phyloP scores from a whole-genome alignment of 2,888 invertebrate genomes.

The Ochlodes sylvanus region DNA sequence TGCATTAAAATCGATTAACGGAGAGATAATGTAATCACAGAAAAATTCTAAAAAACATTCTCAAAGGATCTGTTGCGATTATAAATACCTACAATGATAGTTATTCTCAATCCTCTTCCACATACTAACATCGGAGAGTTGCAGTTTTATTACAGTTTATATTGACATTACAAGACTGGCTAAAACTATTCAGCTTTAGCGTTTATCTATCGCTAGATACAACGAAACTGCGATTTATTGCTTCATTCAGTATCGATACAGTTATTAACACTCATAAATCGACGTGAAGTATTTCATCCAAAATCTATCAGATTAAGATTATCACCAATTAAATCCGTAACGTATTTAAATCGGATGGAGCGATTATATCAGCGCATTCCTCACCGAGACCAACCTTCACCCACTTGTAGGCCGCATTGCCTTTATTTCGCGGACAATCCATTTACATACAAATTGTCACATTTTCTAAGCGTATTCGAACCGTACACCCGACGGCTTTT shows the following conservation, averaged over 20 bases:
- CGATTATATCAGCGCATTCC: constrained; percentile 37
- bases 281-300: neutral
- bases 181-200: too few relatives aligned
- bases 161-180: too few relatives aligned
- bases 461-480: constrained; percentile 46
- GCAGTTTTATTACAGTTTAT: too few relatives aligned
- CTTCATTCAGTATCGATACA: constrained; percentile 1
- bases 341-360: constrained; percentile 20
- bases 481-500: neutral
- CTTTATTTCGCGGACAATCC: constrained; percentile 55
- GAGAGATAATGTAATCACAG: too few relatives aligned
- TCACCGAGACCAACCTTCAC: constrained; percentile 41
- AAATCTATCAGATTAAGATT: constrained; percentile 4
- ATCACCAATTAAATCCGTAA: constrained; percentile 12
- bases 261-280: neutral
- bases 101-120: too few relatives aligned
- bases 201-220: neutral
- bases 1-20: too few relatives aligned
- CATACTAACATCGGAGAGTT: too few relatives aligned
- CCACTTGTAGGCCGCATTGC: constrained; percentile 43
- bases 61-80: too few relatives aligned
- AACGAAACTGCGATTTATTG: neutral
- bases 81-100: too few relatives aligned
- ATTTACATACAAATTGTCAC: constrained; percentile 57
- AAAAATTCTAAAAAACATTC: too few relatives aligned